Evolutionary conservation across 2,797 vertebrate genomes (phyloP).

Genomic region (Dermochelys coriacea): DNA sequence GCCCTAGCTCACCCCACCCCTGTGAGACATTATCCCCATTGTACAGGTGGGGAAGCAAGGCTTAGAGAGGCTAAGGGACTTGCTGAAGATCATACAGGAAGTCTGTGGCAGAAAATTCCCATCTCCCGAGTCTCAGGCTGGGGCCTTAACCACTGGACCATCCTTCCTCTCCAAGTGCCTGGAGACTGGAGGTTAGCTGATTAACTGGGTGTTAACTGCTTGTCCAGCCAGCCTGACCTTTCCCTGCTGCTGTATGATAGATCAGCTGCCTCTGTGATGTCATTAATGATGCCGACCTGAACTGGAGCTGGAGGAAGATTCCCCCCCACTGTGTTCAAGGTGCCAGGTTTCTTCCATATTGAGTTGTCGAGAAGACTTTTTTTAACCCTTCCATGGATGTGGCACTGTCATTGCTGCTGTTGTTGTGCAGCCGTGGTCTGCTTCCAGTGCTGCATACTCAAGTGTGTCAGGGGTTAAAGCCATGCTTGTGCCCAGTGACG

Average conservation of each 20-base stretch:
- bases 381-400: neutral
- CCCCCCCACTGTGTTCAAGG: neutral
- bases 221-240: neutral
- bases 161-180: neutral
- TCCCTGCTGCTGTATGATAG: neutral
- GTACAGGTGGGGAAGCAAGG: neutral
- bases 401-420: neutral
- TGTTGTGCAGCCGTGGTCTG: too few relatives aligned
- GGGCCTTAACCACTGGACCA: neutral
- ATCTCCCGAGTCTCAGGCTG: neutral
- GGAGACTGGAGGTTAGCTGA: neutral
- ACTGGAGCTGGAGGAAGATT: neutral
- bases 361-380: neutral
- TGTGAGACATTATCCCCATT: neutral
- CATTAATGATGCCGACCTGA: neutral
- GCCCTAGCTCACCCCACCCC: neutral
- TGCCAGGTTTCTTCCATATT: neutral
- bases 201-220: neutral
- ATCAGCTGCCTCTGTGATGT: neutral
- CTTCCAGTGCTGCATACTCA: too few relatives aligned
- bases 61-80: neutral
- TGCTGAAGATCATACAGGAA: neutral
- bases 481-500: too few relatives aligned
- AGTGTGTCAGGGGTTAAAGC: too few relatives aligned
- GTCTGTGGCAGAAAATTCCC: neutral